Base-by-base conservation (phyloP, 1,140 invertebrate species). In the Pseudomyrmex cubaensis region DNA sequence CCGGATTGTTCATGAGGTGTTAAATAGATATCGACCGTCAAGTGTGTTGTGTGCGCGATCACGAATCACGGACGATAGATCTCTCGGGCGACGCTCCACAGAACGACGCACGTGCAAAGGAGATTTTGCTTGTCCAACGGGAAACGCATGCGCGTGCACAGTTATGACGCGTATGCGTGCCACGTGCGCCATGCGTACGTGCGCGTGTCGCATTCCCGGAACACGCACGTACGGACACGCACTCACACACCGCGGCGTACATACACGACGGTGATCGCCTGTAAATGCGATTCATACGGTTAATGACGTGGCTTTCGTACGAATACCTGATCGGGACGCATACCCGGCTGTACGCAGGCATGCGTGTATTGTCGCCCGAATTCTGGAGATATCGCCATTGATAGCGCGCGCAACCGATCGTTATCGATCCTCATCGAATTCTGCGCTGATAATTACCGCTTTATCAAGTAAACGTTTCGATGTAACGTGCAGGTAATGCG, bases 291-390 rank as follows among this genome's bases (percentile, higher is more conserved):
- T 72, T 70, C 85, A 69, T 77, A 54, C 22, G 44, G 57, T 67
- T 73, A 67, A 73, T 78, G 61, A 80, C 70, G 72, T 46, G 67
- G 85, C 85, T 85, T 88, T 82, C 86, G 48, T 66, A 59, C 74
- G 35, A 63, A 74, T 61, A 73, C 73, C 83, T 66, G 76, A 85
- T 56, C 69, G 78, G 78, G 25, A n/a, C 59, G 35, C 64, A 59
- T 64, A 83, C 25, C 20, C 75, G 46, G 46, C 62, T 59, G 22
- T 66, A 75, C 62, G 82, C 72, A 66, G 62, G 17, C 52, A 75
- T 76, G 44, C 73, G 13, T 62, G 56, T 52, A 54, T 56, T 62
- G 61, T 63, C 73, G 46, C 22, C 46, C 22, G 57, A 59, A 64
- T 57, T 56, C 64, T 48, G n/a, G 63, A 63, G 54, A 35, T 35